Conservation (phyloP, 2,797 vertebrate genomes). For the Sciurus carolinensis region DNA sequence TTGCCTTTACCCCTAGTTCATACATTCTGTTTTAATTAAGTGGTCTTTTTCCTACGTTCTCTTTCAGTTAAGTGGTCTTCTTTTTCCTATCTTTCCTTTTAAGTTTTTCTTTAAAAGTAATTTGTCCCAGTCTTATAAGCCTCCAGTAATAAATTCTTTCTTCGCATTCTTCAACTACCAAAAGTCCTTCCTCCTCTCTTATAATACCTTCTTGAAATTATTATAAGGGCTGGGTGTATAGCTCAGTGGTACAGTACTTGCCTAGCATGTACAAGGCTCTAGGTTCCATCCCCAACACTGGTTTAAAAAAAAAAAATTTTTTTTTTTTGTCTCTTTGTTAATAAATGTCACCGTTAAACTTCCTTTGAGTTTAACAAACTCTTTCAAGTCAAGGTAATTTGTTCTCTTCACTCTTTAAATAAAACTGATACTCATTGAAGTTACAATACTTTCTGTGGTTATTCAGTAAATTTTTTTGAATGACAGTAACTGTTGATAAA, state of each 20-base stretch:
- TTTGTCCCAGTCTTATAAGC: background rate
- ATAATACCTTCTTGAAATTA: no score
- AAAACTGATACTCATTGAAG: background rate
- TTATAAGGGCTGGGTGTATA: no score
- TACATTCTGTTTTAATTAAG: background rate
- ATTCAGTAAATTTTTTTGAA: slow-evolving; percentile 8
- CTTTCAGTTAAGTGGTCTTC: background rate
- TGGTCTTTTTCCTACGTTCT: slow-evolving; percentile 1
- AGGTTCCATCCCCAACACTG: no score
- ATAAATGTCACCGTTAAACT: no score
- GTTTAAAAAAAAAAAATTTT: no score
- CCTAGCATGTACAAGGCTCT: no score
- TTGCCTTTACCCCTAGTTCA: background rate
- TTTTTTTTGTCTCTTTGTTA: no score
- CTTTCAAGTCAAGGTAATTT: background rate
- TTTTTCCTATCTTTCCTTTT: background rate
- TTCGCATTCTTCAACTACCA: background rate
- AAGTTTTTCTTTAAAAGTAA: background rate
- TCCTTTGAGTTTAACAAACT: background rate
- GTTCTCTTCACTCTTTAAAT: slow-evolving; percentile 7
- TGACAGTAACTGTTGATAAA: slow-evolving; percentile 3
- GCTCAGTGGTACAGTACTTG: no score
- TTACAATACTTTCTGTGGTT: background rate
- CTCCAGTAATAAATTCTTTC: slow-evolving; percentile 1
- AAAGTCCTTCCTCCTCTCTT: background rate